Evolutionary conservation across 2,797 vertebrate species (phyloP).

Genomic region (Oryzias dopingdopingensis): DNA sequence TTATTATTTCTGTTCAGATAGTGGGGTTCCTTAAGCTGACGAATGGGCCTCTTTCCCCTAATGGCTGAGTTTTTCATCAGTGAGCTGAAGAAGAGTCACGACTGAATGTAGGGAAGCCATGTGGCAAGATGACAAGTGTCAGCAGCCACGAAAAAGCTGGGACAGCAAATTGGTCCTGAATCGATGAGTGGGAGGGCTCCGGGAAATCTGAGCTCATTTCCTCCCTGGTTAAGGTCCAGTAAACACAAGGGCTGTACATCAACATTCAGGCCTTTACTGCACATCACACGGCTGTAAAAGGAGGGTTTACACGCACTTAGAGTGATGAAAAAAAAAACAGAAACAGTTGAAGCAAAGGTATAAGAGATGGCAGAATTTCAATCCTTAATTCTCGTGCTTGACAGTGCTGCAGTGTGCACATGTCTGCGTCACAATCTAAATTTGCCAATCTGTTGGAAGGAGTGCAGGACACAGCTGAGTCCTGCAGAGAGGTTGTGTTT

Average conservation of each 20-base stretch:
- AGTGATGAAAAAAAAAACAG: slow-evolving; percentile 6
- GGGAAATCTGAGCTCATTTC: slow-evolving; percentile 59
- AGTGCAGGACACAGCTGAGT: slow-evolving; percentile 55
- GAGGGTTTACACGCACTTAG: slow-evolving; percentile 19
- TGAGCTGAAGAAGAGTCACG: slow-evolving; percentile 9
- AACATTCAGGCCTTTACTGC: slow-evolving; percentile 42
- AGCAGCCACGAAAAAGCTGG: slow-evolving; percentile 38
- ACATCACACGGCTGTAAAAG: slow-evolving; percentile 24
- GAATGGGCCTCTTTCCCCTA: too few species aligned
- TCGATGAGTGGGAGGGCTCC: slow-evolving; percentile 42
- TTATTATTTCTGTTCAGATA: too few species aligned
- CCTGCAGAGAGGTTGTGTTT: slow-evolving; percentile 55
- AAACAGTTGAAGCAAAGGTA: not conserved
- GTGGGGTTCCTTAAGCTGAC: too few species aligned
- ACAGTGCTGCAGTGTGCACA: slow-evolving; percentile 5
- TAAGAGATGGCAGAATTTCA: slow-evolving; percentile 2
- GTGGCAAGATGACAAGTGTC: slow-evolving; percentile 39
- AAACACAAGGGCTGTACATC: slow-evolving; percentile 32
- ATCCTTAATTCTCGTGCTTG: not conserved
- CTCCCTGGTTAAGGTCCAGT: slow-evolving; percentile 48
- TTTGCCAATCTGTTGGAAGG: slow-evolving; percentile 42
- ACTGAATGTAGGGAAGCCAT: slow-evolving; percentile 26
- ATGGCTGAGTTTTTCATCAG: not conserved
- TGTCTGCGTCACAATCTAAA: slow-evolving; percentile 43
- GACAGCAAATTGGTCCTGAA: slow-evolving; percentile 52